Percentiles rank a stretch among this genome's conserved stretches.
Evolutionary conservation across 2,797 vertebrate species (phyloP).

Genomic region (Enteromius anoplus): DNA sequence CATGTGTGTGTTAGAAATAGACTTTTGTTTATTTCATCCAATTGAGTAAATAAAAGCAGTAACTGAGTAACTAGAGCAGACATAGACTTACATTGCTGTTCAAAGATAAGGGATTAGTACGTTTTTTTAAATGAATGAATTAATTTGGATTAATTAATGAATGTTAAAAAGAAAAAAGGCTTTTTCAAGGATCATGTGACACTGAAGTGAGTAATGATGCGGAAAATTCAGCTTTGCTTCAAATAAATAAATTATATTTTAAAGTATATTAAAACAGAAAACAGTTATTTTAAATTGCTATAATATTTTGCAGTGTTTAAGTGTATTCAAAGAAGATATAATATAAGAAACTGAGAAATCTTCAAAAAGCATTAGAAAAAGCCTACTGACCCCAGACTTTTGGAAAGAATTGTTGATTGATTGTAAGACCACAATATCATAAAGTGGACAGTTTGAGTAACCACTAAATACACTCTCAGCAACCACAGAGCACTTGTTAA

Average conservation of each 20-base stretch:
- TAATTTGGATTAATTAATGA: neutral
- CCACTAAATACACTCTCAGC: neutral
- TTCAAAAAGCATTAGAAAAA: neutral
- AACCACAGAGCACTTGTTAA: neutral
- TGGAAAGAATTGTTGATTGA: neutral
- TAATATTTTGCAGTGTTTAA: neutral
- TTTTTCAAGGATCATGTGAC: neutral
- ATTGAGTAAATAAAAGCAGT: neutral
- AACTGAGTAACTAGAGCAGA: neutral
- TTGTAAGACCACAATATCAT: neutral
- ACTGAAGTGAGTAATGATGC: neutral
- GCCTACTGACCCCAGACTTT: neutral
- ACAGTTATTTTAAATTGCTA: neutral
- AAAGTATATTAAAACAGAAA: neutral
- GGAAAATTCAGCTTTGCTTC: neutral
- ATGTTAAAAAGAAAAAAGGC: neutral
- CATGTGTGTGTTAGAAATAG: conserved; percentile 23
- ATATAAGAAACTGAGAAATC: neutral
- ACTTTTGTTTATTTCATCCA: neutral
- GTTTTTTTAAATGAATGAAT: no score
- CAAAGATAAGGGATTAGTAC: neutral
- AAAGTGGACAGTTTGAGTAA: neutral
- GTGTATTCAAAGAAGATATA: neutral
- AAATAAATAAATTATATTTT: neutral
- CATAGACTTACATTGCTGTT: neutral